Percentiles rank a stretch among this genome's conserved stretches.
Evolutionary conservation across 92 coral and sea anemone species (phyloP).

Genomic region (Muricea muricata): DNA sequence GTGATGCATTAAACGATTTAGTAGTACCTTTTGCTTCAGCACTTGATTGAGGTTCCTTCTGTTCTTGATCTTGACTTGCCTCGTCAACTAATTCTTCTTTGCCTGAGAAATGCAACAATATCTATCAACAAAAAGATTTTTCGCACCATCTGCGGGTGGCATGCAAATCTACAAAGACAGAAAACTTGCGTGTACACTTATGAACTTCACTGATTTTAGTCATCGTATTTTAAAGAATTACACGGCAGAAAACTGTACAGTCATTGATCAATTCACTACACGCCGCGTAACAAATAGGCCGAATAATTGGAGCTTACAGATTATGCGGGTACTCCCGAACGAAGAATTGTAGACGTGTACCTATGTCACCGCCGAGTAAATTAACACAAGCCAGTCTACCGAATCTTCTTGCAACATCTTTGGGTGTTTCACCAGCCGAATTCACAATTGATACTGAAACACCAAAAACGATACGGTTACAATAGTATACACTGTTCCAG

Average conservation of each 20-base stretch:
- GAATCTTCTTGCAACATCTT: conserved; percentile 96
- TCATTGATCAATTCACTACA: no score
- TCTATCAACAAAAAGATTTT: no score
- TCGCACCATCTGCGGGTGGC: no score
- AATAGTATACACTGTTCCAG: no score
- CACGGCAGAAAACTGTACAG: no score
- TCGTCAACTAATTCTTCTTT: conserved; percentile 86
- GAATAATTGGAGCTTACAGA: no score
- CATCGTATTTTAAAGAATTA: background rate
- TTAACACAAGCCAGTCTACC: conserved; percentile 90
- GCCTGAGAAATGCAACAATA: conserved; percentile 47
- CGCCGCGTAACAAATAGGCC: no score
- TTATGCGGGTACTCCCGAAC: no score
- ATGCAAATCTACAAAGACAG: background rate
- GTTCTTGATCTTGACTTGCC: conserved; percentile 90
- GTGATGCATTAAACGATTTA: background rate
- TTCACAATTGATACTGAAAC: conserved; percentile 85
- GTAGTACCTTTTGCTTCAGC: conserved; percentile 88
- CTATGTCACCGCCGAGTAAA: conserved; percentile 93
- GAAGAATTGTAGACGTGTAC: no score
- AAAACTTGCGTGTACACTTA: background rate
- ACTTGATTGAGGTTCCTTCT: conserved; percentile 90
- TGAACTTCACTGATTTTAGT: background rate
- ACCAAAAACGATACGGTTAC: no score
- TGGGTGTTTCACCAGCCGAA: conserved; percentile 98